Percentiles rank a stretch among this genome's conserved stretches.
These are phyloP conservation scores for Rhagoletis pomonella DNA, from an alignment of 1,140 invertebrate species.

Conservation along the genomic window DNA sequence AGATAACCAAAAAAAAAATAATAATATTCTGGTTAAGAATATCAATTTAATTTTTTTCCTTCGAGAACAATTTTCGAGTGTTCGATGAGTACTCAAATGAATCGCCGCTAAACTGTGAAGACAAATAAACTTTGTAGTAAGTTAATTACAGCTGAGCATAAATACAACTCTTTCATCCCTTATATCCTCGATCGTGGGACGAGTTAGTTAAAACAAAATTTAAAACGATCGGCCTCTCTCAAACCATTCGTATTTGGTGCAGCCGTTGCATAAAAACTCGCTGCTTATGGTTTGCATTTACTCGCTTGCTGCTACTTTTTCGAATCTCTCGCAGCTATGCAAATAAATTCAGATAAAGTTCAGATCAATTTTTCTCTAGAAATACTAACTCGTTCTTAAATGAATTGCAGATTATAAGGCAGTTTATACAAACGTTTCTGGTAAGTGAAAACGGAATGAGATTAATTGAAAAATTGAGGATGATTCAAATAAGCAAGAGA, in stretches of 20 bases:
- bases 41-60: too few relatives aligned
- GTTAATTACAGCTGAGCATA: too few relatives aligned
- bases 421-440: conserved; percentile 52
- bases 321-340: background rate
- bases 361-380: background rate
- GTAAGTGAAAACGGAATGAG: conserved; percentile 10
- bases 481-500: too few relatives aligned
- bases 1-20: background rate
- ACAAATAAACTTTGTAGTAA: too few relatives aligned
- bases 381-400: conserved; percentile 16
- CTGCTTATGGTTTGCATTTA: background rate
- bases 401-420: conserved; percentile 42
- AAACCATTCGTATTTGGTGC: conserved; percentile 24
- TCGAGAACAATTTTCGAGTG: too few relatives aligned
- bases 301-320: conserved; percentile 12
- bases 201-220: too few relatives aligned
- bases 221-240: too few relatives aligned
- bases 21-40: too few relatives aligned
- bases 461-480: background rate
- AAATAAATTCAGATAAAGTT: background rate
- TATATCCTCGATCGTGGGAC: too few relatives aligned
- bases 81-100: too few relatives aligned
- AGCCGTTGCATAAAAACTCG: background rate
- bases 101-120: too few relatives aligned
- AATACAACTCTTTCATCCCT: too few relatives aligned